Evolutionary conservation across 1,140 invertebrate genomes (phyloP).

Genomic region (Tetramorium parvispinum): DNA sequence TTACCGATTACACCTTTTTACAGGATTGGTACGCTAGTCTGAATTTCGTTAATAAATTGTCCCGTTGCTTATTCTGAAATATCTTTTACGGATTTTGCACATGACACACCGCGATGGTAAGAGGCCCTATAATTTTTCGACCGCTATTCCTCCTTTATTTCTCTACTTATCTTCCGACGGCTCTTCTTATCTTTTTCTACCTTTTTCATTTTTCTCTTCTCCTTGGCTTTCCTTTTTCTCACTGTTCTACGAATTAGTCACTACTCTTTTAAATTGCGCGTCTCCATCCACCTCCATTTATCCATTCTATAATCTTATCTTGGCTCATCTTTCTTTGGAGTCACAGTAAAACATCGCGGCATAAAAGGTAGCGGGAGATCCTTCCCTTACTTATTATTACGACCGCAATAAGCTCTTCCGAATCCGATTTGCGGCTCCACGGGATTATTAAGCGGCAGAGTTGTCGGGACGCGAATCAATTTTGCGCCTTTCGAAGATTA

Average conservation of each 20-base stretch:
- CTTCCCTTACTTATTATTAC: conserved; percentile 39
- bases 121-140: background rate
- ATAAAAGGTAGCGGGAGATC: conserved; percentile 14
- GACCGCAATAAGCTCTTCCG: conserved; percentile 28
- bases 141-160: background rate
- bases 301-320: conserved; percentile 45
- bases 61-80: background rate
- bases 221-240: background rate
- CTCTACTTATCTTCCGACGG: background rate
- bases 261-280: conserved; percentile 27
- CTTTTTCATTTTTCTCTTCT: background rate
- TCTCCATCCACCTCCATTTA: conserved; percentile 28
- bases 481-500: conserved; percentile 33
- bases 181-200: background rate
- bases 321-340: background rate
- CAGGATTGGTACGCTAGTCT: too few species aligned
- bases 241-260: conserved; percentile 17
- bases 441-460: conserved; percentile 19
- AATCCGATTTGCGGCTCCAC: conserved; percentile 46
- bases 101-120: background rate
- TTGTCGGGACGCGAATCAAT: conserved; percentile 36
- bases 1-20: background rate
- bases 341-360: background rate
- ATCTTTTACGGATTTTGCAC: background rate
- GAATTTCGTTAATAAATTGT: background rate